A percentile compares a stretch with the other conserved stretches of the same genome.
Conservation (phyloP, 2,797 vertebrate species). For the Falco novaeseelandiae region DNA sequence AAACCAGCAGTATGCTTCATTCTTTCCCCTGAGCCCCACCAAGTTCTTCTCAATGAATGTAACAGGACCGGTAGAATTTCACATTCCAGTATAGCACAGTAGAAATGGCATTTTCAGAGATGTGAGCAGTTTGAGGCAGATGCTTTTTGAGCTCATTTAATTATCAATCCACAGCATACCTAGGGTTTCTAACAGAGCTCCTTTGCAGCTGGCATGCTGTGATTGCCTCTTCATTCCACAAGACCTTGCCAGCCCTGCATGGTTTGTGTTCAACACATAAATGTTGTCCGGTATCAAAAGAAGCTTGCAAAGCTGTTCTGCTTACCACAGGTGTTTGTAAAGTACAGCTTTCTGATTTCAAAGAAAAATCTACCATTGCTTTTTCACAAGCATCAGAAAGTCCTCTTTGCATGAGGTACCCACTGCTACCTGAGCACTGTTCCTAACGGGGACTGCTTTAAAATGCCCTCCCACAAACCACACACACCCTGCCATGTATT, state of each 20-base stretch:
- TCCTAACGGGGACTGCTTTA: not conserved
- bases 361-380: not conserved
- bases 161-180: not conserved
- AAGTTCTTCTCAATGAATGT: conserved; percentile 20
- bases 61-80: not conserved
- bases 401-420: not conserved
- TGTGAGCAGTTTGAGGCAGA: conserved; percentile 47
- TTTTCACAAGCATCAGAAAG: not conserved
- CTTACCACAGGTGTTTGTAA: not conserved
- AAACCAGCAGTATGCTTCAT: conserved; percentile 27
- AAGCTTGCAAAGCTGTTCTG: not conserved
- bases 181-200: not conserved
- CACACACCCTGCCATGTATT: not conserved
- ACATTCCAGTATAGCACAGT: conserved; percentile 46
- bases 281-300: not conserved
- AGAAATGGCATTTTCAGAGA: conserved; percentile 66
- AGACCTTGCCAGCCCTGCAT: not conserved
- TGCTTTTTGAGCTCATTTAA: conserved; percentile 38
- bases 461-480: not conserved
- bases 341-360: not conserved
- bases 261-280: not conserved
- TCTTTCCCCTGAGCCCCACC: conserved; percentile 33
- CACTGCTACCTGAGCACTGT: not conserved
- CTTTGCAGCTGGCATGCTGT: not conserved
- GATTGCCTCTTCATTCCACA: not conserved